phyloP scores from a whole-genome alignment of 2,113 vertebrate genomes.

The Labrus mixtus region DNA sequence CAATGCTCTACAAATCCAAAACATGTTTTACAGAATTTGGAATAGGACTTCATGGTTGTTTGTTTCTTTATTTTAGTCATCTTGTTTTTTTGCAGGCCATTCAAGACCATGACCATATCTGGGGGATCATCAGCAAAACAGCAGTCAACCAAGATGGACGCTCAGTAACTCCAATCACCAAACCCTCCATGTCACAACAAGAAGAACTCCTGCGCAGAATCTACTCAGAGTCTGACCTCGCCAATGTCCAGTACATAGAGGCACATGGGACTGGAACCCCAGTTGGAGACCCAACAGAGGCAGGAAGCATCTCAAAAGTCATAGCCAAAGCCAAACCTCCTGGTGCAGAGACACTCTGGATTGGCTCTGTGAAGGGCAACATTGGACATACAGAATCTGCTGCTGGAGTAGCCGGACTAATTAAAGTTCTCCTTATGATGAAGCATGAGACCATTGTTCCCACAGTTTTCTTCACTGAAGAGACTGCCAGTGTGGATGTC shows the following conservation, averaged over 20 bases:
- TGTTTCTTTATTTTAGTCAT: neutral
- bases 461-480: slow-evolving; percentile 85
- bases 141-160: slow-evolving; percentile 89
- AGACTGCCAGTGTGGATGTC: slow-evolving; percentile 78
- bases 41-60: too few relatives aligned
- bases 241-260: slow-evolving; percentile 87
- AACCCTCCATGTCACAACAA: slow-evolving; percentile 85
- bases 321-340: slow-evolving; percentile 82
- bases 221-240: slow-evolving; percentile 83
- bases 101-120: slow-evolving; percentile 85
- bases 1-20: too few relatives aligned
- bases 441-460: slow-evolving; percentile 87
- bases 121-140: slow-evolving; percentile 87
- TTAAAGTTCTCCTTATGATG: slow-evolving; percentile 92
- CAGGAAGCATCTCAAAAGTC: slow-evolving; percentile 83
- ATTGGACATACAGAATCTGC: slow-evolving; percentile 90
- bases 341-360: slow-evolving; percentile 70
- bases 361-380: slow-evolving; percentile 92
- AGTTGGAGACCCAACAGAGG: slow-evolving; percentile 86
- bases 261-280: slow-evolving; percentile 90
- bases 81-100: slow-evolving; percentile 72
- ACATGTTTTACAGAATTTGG: too few relatives aligned
- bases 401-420: slow-evolving; percentile 86
- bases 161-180: slow-evolving; percentile 86
- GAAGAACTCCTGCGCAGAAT: slow-evolving; percentile 85